A percentile compares a stretch with the other conserved stretches of the same genome.
phyloP scores from a whole-genome alignment of 2,797 vertebrate genomes.

The Pseudocheirus occidentalis region DNA sequence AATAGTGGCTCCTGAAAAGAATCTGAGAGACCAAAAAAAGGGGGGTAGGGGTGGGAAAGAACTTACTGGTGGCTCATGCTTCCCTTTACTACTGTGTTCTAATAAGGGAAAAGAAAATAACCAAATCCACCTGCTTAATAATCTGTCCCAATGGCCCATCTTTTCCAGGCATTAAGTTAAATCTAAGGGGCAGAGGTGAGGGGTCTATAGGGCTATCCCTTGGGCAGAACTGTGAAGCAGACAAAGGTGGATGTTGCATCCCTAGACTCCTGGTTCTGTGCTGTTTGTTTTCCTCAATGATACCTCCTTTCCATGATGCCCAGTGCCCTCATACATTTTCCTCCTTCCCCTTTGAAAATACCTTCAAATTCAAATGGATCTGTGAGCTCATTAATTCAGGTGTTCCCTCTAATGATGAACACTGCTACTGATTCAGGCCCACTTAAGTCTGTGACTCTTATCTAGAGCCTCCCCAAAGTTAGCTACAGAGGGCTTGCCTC shows the following conservation, averaged over 20 bases:
- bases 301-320: not conserved
- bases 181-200: not conserved
- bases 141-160: not conserved
- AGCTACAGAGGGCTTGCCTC: not conserved
- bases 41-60: not conserved
- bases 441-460: not conserved
- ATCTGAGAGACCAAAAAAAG: slow-evolving; percentile 5
- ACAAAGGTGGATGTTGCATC: not conserved
- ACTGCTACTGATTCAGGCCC: not conserved
- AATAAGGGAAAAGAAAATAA: slow-evolving; percentile 18
- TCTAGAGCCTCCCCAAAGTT: not conserved
- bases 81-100: not conserved
- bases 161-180: slow-evolving; percentile 18
- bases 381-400: not conserved
- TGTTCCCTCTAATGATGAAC: not conserved
- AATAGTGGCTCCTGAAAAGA: slow-evolving; percentile 55
- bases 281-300: not conserved
- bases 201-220: not conserved
- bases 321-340: not conserved
- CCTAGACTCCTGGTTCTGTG: not conserved
- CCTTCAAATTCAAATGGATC: not conserved
- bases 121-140: not conserved
- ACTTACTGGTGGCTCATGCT: not conserved
- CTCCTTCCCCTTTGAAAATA: not conserved
- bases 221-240: not conserved